A percentile compares a stretch with the other conserved stretches of the same genome.
Evolutionary conservation across 2,888 invertebrate genomes (phyloP).

Genomic region (Bellardia pandia): DNA sequence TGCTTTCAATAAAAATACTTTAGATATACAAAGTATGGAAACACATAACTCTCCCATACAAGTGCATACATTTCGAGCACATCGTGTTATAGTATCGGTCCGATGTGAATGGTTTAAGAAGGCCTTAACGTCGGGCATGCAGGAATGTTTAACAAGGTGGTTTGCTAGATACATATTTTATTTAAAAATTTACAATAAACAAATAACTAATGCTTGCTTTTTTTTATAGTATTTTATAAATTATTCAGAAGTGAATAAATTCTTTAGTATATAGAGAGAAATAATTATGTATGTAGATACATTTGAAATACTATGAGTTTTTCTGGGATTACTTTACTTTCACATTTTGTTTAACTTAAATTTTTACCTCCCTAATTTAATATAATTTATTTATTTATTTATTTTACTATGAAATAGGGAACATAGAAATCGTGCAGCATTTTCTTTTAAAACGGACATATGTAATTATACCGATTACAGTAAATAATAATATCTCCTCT

Average conservation of each 20-base stretch:
- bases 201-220: not conserved
- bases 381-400: no score
- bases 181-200: not conserved
- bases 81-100: conserved; percentile 88
- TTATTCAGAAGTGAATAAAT: no score
- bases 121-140: conserved; percentile 89
- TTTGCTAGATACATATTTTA: not conserved
- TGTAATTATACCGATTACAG: not conserved
- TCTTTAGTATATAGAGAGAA: no score
- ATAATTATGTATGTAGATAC: no score
- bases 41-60: conserved; percentile 74
- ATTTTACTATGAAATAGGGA: no score
- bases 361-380: no score
- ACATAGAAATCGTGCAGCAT: no score
- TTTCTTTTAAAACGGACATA: no score
- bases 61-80: conserved; percentile 85
- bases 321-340: no score
- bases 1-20: conserved; percentile 51
- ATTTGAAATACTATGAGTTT: no score
- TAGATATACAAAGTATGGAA: conserved; percentile 57
- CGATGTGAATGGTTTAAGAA: conserved; percentile 89
- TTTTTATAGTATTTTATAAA: no score
- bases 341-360: no score
- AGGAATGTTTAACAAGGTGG: conserved; percentile 88
- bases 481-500: not conserved